Conservation (phyloP, 2,113 vertebrate genomes). For the Elephantulus edwardii region DNA sequence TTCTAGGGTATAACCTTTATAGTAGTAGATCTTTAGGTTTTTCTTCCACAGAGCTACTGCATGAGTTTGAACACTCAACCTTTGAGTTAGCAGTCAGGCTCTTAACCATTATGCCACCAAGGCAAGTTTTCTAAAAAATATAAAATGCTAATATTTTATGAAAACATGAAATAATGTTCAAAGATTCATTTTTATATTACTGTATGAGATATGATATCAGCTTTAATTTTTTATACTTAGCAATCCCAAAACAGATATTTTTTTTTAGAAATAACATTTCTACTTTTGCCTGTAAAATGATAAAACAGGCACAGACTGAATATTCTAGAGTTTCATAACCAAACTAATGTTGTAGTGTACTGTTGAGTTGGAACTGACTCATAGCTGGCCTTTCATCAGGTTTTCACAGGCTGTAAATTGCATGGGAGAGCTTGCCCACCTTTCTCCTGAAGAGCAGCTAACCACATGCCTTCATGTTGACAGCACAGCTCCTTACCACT, state of each 20-base stretch:
- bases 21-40: not conserved
- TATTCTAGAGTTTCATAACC: not conserved
- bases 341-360: not conserved
- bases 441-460: no score
- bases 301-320: constrained; percentile 53
- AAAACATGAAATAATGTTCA: not conserved
- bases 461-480: no score
- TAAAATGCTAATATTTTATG: constrained; percentile 6
- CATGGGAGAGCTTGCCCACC: no score
- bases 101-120: not conserved
- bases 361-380: no score
- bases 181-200: not conserved
- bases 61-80: not conserved
- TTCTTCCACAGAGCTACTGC: not conserved
- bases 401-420: no score
- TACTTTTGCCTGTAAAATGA: constrained; percentile 36
- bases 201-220: not conserved
- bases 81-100: not conserved
- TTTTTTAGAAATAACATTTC: not conserved
- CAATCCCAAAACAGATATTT: constrained; percentile 22
- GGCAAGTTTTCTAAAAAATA: not conserved
- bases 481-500: no score
- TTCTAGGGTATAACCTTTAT: not conserved
- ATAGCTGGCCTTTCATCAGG: no score
- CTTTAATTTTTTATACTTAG: not conserved